Conservation (phyloP, 2,113 vertebrate species). For the Prunella himalayana region DNA sequence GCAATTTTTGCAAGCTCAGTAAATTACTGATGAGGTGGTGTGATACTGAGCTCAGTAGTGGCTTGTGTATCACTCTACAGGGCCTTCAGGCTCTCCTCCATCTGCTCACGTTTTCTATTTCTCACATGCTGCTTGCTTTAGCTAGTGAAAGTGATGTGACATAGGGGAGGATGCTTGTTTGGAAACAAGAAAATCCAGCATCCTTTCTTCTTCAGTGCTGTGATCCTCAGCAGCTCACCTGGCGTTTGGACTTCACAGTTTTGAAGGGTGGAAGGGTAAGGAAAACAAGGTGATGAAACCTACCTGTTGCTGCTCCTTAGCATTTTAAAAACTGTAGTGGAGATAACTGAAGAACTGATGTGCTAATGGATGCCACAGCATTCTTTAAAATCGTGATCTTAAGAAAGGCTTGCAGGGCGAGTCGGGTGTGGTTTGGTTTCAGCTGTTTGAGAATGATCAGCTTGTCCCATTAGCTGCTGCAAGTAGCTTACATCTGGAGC, state of each 20-base stretch:
- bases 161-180: not conserved
- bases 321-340: not conserved
- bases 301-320: not conserved
- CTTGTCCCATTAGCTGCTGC: not conserved
- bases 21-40: not conserved
- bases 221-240: not conserved
- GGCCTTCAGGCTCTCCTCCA: not conserved
- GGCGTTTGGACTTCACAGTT: not conserved
- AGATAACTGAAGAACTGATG: not conserved
- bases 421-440: not conserved
- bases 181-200: not conserved
- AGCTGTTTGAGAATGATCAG: not conserved
- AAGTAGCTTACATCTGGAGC: not conserved
- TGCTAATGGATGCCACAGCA: not conserved
- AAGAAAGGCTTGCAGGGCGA: fast-evolving
- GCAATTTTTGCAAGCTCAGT: not conserved
- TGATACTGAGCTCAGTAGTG: not conserved
- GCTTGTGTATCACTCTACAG: not conserved
- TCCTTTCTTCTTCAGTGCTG: not conserved
- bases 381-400: not conserved
- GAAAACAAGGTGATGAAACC: not conserved
- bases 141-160: not conserved
- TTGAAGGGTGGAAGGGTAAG: not conserved
- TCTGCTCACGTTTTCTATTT: not conserved
- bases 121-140: not conserved